Evolutionary conservation across 2,888 invertebrate species (phyloP).

Genomic region (Callimorpha dominula): DNA sequence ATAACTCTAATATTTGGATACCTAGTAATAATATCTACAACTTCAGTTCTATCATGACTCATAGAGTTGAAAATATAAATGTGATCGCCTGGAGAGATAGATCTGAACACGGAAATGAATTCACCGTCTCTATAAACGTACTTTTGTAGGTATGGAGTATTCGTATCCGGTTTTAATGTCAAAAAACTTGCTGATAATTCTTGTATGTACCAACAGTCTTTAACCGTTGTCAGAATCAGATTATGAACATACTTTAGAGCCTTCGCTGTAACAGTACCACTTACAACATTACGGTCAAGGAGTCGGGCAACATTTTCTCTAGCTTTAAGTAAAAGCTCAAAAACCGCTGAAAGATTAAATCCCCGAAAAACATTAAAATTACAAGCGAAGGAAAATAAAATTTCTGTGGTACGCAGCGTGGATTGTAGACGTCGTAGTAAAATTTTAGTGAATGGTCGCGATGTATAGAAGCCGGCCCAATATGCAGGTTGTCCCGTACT

Average conservation of each 20-base stretch:
- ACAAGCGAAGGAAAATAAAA: slow-evolving; percentile 92
- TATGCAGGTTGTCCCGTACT: slow-evolving; percentile 95
- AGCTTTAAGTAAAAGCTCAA: slow-evolving; percentile 85
- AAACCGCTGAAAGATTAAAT: slow-evolving; percentile 83
- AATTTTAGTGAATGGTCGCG: slow-evolving; percentile 93
- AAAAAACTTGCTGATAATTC: slow-evolving; percentile 80
- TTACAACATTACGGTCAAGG: slow-evolving; percentile 98
- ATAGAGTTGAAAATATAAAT: slow-evolving; percentile 95
- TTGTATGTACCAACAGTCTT: slow-evolving; percentile 78
- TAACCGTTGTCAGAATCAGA: slow-evolving; percentile 81
- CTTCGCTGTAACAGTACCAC: slow-evolving; percentile 95
- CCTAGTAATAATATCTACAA: slow-evolving; percentile 90
- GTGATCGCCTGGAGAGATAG: slow-evolving; percentile 86
- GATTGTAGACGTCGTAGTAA: slow-evolving; percentile 93
- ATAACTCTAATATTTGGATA: slow-evolving; percentile 91
- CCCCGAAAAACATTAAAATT: slow-evolving; percentile 88
- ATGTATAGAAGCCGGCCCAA: slow-evolving; percentile 98
- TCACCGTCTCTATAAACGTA: slow-evolving; percentile 78
- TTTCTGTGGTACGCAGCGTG: slow-evolving; percentile 93
- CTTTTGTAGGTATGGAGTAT: slow-evolving; percentile 86
- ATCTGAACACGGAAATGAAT: slow-evolving; percentile 73
- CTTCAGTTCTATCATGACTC: slow-evolving; percentile 92
- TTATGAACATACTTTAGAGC: slow-evolving; percentile 95
- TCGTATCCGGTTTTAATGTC: slow-evolving; percentile 91
- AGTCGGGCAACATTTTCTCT: slow-evolving; percentile 94